Evolutionary conservation across 1,140 invertebrate genomes (phyloP), one percentile per base, ranked within the genome.

Genomic region (Drosophila saltans): DNA sequence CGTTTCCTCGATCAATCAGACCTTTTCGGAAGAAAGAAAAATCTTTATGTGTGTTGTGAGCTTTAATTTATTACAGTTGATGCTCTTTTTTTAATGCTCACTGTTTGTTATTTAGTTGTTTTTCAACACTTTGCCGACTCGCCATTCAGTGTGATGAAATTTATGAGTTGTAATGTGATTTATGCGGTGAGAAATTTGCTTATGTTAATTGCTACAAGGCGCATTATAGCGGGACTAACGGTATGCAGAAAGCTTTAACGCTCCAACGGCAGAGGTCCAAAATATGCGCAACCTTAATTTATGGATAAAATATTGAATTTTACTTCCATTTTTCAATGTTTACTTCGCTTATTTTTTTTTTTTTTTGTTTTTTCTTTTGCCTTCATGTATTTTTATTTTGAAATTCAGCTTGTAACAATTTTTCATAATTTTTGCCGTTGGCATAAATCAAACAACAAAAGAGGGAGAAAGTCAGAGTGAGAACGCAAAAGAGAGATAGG

Each of bases 371-470:
- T 62, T 82, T 66, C 3, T 41, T 60, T 58, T 76, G 61, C 65
- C 66, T 65, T 59, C 52, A 64, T 26, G 9, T 52, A 48, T 61
- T 65, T 81, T 52, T 69, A 55, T 73, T 72, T 75, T 75, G 64
- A 80, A 75, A 81, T 78, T 82, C 74, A 74, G 77, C 80, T 79
- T 88, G 83, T 60, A 83, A 75, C 83, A 77, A 86, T 86, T 86
- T 86, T 88, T 86, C 80, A 86, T 88, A 88, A 86, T 86, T 88
- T 52, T 83, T 80, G 80, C 80, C 76, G 73, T 75, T 83, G 80
- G 83, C 84, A 88, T 88, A 88, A 88, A 88, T 88, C 84, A 88
- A 69, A 63, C 70, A 77, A 67, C 66, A 69, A 63, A 58, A 57
- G 68, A 11, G 8, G 16, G 21, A 41, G 40, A n/a, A 59, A 65